Evolutionary conservation across 2,113 vertebrate species (phyloP), one percentile per base, ranked within the genome.

Genomic region (Heloderma charlesbogerti): DNA sequence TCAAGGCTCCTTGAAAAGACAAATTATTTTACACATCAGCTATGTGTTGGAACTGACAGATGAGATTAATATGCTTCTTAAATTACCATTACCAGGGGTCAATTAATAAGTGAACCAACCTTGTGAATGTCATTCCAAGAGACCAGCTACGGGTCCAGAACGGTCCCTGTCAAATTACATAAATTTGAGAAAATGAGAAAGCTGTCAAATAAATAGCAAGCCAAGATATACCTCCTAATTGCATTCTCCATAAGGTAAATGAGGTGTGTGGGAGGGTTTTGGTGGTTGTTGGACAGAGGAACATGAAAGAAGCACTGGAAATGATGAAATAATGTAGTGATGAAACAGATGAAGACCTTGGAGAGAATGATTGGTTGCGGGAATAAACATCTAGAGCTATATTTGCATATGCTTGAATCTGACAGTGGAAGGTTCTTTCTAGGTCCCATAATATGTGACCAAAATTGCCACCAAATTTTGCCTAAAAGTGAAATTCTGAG

Each of bases 51-150:
- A 96, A 95, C 90, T 98, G 97, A 97, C 97, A 97, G 96, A 94
- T 94, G 96, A 97, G 97, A 98, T 97, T 98, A 98, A 98, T 97
- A 96, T 95, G 95, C 95, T 95, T 96, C 97, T 97, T 97, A 97
- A 98, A 98, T 97, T 97, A 96, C 96, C 96, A 97, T 97, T 97
- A 97, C 96, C 92, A 96, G 96, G 95, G 97, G 96, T 98, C 97
- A 98, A 97, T 98, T 97, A 98, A 96, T 97, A 96, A 97, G 96
- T 96, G 96, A 97, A 96, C 96, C 97, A 97, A 97, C 97, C 97
- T 97, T 97, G 97, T 95, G 97, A 97, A 97, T 97, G 97, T 97
- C 97, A 97, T 97, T 97, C 94, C 96, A 95, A 97, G 96, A 98
- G 95, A 96, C 97, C 96, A 96, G 96, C 97, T 97, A 95, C 82